Conservation (phyloP, 2,888 invertebrate genomes). For the Calliopum simillimum region DNA sequence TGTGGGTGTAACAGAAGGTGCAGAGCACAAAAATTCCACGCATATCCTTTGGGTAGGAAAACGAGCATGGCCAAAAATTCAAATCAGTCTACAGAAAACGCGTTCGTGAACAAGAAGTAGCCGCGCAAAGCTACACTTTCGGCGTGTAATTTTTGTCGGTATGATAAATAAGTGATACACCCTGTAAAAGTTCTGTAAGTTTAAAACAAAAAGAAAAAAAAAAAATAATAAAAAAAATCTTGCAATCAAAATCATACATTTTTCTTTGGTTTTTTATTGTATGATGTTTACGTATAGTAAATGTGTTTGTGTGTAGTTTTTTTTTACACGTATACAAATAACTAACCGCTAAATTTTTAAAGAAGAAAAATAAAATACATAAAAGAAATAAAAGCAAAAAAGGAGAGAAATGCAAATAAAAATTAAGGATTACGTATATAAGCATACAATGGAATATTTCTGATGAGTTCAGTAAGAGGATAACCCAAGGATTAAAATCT, state of each 20-base stretch:
- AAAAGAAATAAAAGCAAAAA: conserved; percentile 13
- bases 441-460: background rate
- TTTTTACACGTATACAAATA: conserved; percentile 4
- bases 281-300: conserved; percentile 32
- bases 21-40: background rate
- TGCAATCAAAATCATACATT: conserved; percentile 46
- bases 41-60: conserved; percentile 29
- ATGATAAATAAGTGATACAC: conserved; percentile 69
- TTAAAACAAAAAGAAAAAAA: conserved; percentile 49
- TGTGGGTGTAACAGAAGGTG: conserved; percentile 15
- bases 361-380: conserved; percentile 17
- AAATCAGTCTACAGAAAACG: conserved; percentile 68
- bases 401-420: background rate
- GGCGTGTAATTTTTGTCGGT: conserved; percentile 68
- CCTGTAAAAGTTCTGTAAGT: conserved; percentile 69
- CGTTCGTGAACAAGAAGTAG: conserved; percentile 68
- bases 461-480: conserved; percentile 15
- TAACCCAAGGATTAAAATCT: conserved; percentile 23
- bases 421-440: conserved; percentile 17
- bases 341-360: conserved; percentile 14
- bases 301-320: conserved; percentile 25
- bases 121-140: conserved; percentile 68
- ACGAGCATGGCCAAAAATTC: conserved; percentile 56
- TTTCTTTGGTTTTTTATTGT: conserved; percentile 32
- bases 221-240: conserved; percentile 44